These are phyloP conservation scores for Gnathonemus longibarbis DNA, from an alignment of 2,113 vertebrate genomes.

Conservation along the genomic window DNA sequence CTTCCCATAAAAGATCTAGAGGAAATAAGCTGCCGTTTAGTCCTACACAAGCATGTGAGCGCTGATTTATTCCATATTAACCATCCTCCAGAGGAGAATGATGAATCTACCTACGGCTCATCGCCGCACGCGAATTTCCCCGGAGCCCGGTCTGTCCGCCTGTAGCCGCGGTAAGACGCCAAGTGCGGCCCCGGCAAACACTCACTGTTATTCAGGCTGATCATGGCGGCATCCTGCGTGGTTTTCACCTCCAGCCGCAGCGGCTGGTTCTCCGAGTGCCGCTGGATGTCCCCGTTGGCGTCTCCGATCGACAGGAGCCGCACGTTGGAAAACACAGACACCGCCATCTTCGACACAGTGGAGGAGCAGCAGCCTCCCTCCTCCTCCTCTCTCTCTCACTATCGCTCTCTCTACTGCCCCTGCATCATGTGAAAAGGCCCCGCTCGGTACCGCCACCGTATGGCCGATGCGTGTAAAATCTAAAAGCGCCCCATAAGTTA, in stretches of 20 bases:
- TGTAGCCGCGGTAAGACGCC: not conserved
- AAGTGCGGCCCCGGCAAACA: conserved; percentile 17
- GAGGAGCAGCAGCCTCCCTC: conserved; percentile 34
- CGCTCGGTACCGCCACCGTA: conserved; percentile 33
- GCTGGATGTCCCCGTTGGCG: conserved; percentile 89
- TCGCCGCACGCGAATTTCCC: not conserved
- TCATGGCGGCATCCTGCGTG: conserved; percentile 73
- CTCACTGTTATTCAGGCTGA: conserved; percentile 80
- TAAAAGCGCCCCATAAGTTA: not conserved
- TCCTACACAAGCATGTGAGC: not conserved
- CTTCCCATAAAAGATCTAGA: not conserved
- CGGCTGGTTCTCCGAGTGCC: conserved; percentile 86
- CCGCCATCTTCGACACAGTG: conserved; percentile 71
- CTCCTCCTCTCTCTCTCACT: not conserved
- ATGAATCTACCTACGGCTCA: not conserved
- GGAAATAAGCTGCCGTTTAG: not conserved
- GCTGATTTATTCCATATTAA: not conserved
- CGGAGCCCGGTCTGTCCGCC: not conserved
- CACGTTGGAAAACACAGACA: conserved; percentile 87
- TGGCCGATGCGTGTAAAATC: not conserved
- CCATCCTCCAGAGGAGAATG: not conserved
- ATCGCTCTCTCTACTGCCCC: not conserved
- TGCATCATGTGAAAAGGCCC: not conserved
- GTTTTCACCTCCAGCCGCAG: conserved; percentile 78
- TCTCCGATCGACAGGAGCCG: conserved; percentile 90